Base-by-base conservation (phyloP, 2,888 invertebrate species). In the Cerastis leucographa region DNA sequence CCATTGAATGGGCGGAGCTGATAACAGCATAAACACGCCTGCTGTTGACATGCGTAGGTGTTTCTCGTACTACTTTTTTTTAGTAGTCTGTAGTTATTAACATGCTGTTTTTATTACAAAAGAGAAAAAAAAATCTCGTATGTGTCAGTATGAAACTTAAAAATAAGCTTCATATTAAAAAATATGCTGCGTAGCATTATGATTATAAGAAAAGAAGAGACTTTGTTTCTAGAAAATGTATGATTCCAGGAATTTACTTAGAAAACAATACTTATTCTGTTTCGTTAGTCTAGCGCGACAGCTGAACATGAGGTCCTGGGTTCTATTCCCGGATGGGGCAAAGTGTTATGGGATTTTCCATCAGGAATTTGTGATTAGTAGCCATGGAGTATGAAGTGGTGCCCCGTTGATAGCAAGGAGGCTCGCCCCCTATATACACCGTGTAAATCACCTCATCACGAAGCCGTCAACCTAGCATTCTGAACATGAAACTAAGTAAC, bases 1-100 rank as follows among this genome's bases (percentile, higher is more conserved):
- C 44, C 67, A 85, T 81, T 78, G 67, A 87, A 81, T 82, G 87
- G 85, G 88, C 76, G 84, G 85, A 82, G 85, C 29, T 68, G 56
- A 49, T 67, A 72, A 70, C 78, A 85, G 17, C n/a, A 42, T 42
- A 64, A 29, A 59, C 59, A 49, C 88, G 82, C 87, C 84, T 62
- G 54, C 79, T 81, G 73, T 83, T 82, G 78, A 85, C 80, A 83
- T n/a, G 71, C 59, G 67, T 54, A 44, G 71, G 56, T 44, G 64
- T 54, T 44, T 71, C 35, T 22, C 17, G 42, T 44, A 29, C 82
- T 77, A 35, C 35, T 67, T 56, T 35, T 74, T 25, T 56, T 19
- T 14, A 71, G 40, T 56, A 2, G 25, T 56, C 35, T 46, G 54
- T 51, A 3, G 22, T n/a, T 49, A 66, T 35, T 44, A 29, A 29